phyloP scores from a whole-genome alignment of 1,140 invertebrate genomes.

The Drosophila tristis region DNA sequence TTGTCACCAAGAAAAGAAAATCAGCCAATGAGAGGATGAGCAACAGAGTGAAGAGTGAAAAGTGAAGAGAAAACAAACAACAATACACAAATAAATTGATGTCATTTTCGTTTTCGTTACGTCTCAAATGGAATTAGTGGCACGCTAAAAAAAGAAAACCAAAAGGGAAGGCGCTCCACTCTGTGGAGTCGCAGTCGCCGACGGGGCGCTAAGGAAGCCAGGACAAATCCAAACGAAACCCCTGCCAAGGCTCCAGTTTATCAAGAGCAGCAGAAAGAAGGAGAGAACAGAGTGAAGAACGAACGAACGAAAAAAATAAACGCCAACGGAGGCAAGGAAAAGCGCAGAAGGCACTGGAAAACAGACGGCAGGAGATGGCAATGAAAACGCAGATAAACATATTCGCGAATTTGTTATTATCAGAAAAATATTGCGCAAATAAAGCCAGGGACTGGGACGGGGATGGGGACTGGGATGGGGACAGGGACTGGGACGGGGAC shows the following conservation, averaged over 20 bases:
- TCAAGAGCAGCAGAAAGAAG: constrained; percentile 41
- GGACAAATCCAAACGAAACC: constrained; percentile 58
- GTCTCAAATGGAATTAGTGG: constrained; percentile 80
- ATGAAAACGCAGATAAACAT: constrained; percentile 81
- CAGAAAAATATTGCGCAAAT: constrained; percentile 81
- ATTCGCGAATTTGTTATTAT: constrained; percentile 83
- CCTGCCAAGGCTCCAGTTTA: constrained; percentile 45
- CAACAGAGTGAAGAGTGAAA: constrained; percentile 4
- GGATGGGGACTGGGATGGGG: not conserved
- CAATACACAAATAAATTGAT: constrained; percentile 80
- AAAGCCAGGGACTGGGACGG: constrained; percentile 38
- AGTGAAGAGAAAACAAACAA: constrained; percentile 44
- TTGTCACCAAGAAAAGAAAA: constrained; percentile 39
- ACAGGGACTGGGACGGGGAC: too few species aligned
- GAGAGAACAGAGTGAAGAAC: too few species aligned
- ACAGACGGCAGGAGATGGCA: constrained; percentile 63
- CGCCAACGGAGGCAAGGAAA: constrained; percentile 15
- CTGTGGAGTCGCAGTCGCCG: constrained; percentile 1
- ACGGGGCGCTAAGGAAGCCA: constrained; percentile 17
- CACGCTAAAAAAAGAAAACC: constrained; percentile 42
- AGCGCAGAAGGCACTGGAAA: constrained; percentile 23
- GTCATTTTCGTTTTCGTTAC: constrained; percentile 81
- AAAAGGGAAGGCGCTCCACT: constrained; percentile 11
- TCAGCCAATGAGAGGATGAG: constrained; percentile 25
- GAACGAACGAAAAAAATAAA: constrained; percentile 3